Conservation (phyloP, 2,797 vertebrate species). For the Chanos chanos region DNA sequence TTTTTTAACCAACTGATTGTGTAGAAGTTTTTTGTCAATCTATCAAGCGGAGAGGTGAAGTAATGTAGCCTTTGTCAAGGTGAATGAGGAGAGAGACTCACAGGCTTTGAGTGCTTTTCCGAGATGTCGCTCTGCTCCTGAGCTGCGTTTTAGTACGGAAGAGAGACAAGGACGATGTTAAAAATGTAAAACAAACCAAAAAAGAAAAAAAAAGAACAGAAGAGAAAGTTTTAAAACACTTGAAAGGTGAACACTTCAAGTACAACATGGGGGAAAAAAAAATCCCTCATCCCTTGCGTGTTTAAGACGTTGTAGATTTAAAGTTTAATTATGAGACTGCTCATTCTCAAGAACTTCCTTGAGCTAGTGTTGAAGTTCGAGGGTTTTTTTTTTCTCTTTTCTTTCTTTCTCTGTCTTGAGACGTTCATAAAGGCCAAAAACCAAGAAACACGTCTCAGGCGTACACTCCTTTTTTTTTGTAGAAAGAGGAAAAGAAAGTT, state of each 20-base stretch:
- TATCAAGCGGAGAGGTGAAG: slow-evolving; percentile 57
- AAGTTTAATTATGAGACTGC: slow-evolving; percentile 40
- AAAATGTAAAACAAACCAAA: slow-evolving; percentile 53
- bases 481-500: slow-evolving; percentile 3
- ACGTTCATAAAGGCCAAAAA: slow-evolving; percentile 34
- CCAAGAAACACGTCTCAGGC: slow-evolving; percentile 15
- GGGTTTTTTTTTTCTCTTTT: slow-evolving; percentile 25
- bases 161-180: slow-evolving; percentile 53
- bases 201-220: slow-evolving; percentile 48
- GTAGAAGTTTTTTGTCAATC: slow-evolving; percentile 59
- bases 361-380: slow-evolving; percentile 17
- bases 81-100: slow-evolving; percentile 55
- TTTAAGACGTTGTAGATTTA: slow-evolving; percentile 50
- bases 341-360: slow-evolving; percentile 23
- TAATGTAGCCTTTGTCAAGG: slow-evolving; percentile 53
- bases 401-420: slow-evolving; percentile 27
- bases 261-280: slow-evolving; percentile 29
- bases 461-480: slow-evolving; percentile 25
- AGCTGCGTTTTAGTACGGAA: slow-evolving; percentile 48
- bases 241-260: slow-evolving; percentile 60
- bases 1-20: slow-evolving; percentile 7
- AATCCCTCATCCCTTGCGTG: slow-evolving; percentile 31
- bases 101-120: slow-evolving; percentile 64
- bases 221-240: slow-evolving; percentile 56
- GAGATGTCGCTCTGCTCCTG: slow-evolving; percentile 60